Evolutionary conservation across 2,113 vertebrate genomes (phyloP).

Genomic region (Melanocharis versteri): DNA sequence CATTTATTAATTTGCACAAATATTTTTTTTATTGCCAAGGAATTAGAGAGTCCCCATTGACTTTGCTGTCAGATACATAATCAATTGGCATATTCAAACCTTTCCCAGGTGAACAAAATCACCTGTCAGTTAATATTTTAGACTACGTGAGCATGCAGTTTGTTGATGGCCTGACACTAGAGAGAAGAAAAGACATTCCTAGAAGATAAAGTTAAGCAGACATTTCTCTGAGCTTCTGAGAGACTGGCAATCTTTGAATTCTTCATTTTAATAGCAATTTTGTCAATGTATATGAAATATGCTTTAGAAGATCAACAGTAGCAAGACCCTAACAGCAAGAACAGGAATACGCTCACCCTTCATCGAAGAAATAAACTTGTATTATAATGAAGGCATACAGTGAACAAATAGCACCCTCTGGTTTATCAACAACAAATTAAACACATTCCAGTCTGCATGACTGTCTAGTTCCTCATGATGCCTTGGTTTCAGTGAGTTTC

Average conservation of each 20-base stretch:
- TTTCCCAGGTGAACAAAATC: conserved; percentile 40
- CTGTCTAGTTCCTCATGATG: neutral
- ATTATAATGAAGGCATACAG: neutral
- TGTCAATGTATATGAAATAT: neutral
- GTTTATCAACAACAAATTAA: neutral
- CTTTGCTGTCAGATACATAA: neutral
- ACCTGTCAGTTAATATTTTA: neutral
- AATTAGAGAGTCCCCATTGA: neutral
- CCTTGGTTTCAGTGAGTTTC: neutral
- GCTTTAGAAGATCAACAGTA: neutral
- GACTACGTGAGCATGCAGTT: conserved; percentile 22
- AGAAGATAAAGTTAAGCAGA: conserved; percentile 30
- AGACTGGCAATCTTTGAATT: neutral
- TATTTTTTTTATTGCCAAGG: neutral
- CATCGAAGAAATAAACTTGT: neutral
- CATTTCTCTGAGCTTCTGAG: conserved; percentile 23
- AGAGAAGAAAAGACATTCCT: neutral
- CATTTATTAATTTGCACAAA: neutral
- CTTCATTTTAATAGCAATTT: neutral
- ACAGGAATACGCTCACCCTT: neutral
- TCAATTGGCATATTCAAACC: conserved; percentile 1
- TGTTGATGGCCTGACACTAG: neutral
- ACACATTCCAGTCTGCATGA: neutral
- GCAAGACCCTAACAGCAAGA: neutral
- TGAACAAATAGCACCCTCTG: neutral